Percentiles rank a stretch among this genome's conserved stretches.
Conservation (phyloP, 2,797 vertebrate species). For the Acomys russatus region DNA sequence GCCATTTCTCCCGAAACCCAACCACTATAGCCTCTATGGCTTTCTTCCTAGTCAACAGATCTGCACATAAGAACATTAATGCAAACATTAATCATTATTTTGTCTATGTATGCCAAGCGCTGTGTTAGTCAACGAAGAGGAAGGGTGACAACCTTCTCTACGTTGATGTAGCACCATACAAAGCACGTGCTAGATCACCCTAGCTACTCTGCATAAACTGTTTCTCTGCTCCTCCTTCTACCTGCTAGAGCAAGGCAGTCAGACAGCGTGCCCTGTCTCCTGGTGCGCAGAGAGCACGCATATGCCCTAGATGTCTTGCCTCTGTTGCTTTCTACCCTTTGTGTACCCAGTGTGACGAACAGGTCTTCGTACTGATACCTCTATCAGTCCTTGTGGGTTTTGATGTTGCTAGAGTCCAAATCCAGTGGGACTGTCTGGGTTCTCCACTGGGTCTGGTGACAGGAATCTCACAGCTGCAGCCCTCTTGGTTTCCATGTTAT, state of each 20-base stretch:
- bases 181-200: not conserved
- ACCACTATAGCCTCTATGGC: not conserved
- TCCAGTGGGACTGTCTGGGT: not conserved
- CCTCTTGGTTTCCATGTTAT: fast-evolving
- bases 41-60: constrained; percentile 12
- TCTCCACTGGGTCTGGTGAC: not conserved
- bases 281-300: not conserved
- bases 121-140: not conserved
- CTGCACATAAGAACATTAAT: not conserved
- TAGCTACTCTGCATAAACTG: not conserved
- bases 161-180: not conserved
- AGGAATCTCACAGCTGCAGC: not conserved
- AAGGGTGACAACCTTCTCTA: not conserved
- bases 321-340: not conserved
- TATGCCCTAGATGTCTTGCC: not conserved
- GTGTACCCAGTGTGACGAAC: not conserved
- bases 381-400: not conserved
- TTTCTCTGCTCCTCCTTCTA: not conserved
- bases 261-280: not conserved
- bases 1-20: not conserved
- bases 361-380: not conserved
- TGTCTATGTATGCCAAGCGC: not conserved
- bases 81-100: not conserved
- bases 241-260: not conserved
- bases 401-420: not conserved